phyloP scores from a whole-genome alignment of 1,140 invertebrate species.

The Aphaenogaster ashmeadi region DNA sequence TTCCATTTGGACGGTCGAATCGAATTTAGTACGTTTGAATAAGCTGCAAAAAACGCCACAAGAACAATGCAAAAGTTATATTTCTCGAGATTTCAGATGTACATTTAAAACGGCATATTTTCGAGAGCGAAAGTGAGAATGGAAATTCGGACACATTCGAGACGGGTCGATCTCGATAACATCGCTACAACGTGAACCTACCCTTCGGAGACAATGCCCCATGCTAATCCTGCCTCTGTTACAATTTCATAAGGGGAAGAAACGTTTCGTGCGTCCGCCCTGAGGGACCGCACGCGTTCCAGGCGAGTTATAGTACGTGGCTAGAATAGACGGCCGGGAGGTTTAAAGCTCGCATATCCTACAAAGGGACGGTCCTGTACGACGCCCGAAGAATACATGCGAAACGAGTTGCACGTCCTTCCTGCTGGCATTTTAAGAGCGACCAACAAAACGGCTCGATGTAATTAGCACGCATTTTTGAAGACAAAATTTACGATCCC shows the following conservation, averaged over 20 bases:
- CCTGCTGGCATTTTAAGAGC: slow-evolving; percentile 28
- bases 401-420: slow-evolving; percentile 47
- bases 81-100: slow-evolving; percentile 22
- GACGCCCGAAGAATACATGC: slow-evolving; percentile 61
- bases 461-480: slow-evolving; percentile 23
- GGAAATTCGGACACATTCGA: slow-evolving; percentile 30
- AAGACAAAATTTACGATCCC: background rate
- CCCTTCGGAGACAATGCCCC: slow-evolving; percentile 74
- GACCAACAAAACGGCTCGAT: slow-evolving; percentile 14
- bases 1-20: background rate
- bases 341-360: slow-evolving; percentile 47
- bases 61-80: background rate
- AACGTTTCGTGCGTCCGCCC: slow-evolving; percentile 71
- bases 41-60: too few relatives aligned
- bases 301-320: slow-evolving; percentile 71
- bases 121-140: slow-evolving; percentile 41
- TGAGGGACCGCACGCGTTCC: slow-evolving; percentile 68
- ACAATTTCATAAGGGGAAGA: slow-evolving; percentile 80
- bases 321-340: slow-evolving; percentile 62
- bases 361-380: slow-evolving; percentile 60
- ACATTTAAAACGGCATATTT: slow-evolving; percentile 52
- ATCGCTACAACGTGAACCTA: slow-evolving; percentile 61
- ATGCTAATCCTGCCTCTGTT: slow-evolving; percentile 80
- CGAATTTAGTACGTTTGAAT: background rate
- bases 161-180: slow-evolving; percentile 72